Base-by-base conservation (phyloP, 2,888 invertebrate species). In the Lingula anatina region DNA sequence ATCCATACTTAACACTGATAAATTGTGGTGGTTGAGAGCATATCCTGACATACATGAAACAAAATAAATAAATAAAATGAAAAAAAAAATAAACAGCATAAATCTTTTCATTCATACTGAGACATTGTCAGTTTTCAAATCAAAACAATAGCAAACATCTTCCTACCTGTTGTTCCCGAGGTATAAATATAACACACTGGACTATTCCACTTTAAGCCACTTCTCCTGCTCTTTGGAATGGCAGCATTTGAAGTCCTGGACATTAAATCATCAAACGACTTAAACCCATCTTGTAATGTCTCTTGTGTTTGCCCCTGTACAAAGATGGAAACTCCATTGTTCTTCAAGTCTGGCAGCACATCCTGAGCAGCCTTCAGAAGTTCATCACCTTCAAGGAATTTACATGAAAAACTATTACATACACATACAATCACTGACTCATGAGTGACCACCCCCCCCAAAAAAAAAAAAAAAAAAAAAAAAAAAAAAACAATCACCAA, bases 131-230 rank as follows among this genome's bases (percentile, higher is more conserved):
- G n/a, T n/a, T n/a, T n/a, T n/a, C n/a, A n/a, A n/a, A n/a, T n/a
- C n/a, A n/a, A n/a, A n/a, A n/a, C 7, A 38, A 20, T n/a, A 12
- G 15, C 38, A 5, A 18, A 15, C 36, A 36, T 23, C 7, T 2
- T 3, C 49, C 42, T 46, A 68, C 71, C 71, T 56, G 71, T 70
- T 23, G 70, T 71, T 20, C 71, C 71, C 31, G 95, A 95, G 0
- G 97, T 99, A 76, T 93, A 99, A 70, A 97, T 95, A 70, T 94
- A 96, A 31, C 94, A 81, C 46, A 95, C 78, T 3, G 72, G 62
- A 42, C 69, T 71, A 0, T 49, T 44, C 3, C 49, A 1, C 2
- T 53, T 52, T 38, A 63, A 36, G 9, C 52, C 49, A 47, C 52
- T 43, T 20, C 62, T 43, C 21, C 59, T 41, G 15, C 49, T 43